These are phyloP conservation scores for Folsomia candida DNA, from an alignment of 2,888 invertebrate species.

Conservation along the genomic window DNA sequence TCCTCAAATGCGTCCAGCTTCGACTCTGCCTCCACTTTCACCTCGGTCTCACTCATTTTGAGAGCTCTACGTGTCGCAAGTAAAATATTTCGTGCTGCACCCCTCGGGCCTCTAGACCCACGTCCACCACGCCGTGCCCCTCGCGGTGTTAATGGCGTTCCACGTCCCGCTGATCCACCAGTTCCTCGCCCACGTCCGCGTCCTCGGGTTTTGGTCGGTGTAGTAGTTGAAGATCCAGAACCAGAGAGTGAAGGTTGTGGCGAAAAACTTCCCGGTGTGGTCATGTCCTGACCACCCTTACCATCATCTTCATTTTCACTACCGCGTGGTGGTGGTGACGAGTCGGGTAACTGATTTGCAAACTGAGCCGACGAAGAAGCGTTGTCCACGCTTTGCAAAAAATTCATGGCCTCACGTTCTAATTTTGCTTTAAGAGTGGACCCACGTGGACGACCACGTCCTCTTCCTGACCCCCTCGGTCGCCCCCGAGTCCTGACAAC, in stretches of 20 bases:
- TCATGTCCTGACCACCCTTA: neutral
- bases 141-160: constrained; percentile 24
- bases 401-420: constrained; percentile 15
- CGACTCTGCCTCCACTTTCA: neutral
- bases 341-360: too few relatives aligned
- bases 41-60: too few relatives aligned
- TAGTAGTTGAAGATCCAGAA: neutral
- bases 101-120: constrained; percentile 14
- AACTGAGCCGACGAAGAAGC: too few relatives aligned
- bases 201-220: constrained; percentile 15
- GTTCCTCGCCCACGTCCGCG: constrained; percentile 30
- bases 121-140: constrained; percentile 16
- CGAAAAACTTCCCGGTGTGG: constrained; percentile 1
- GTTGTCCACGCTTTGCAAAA: too few relatives aligned
- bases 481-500: constrained; percentile 19
- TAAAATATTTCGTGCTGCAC: neutral
- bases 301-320: neutral
- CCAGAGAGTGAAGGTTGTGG: constrained; percentile 5
- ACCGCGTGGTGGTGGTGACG: neutral
- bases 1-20: constrained; percentile 58
- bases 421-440: constrained; percentile 41
- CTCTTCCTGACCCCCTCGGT: constrained; percentile 33
- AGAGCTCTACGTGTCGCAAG: neutral
- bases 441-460: constrained; percentile 43
- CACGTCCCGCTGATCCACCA: neutral